Evolutionary conservation across 1,140 invertebrate species (phyloP).

Genomic region (Drosophila pandora): DNA sequence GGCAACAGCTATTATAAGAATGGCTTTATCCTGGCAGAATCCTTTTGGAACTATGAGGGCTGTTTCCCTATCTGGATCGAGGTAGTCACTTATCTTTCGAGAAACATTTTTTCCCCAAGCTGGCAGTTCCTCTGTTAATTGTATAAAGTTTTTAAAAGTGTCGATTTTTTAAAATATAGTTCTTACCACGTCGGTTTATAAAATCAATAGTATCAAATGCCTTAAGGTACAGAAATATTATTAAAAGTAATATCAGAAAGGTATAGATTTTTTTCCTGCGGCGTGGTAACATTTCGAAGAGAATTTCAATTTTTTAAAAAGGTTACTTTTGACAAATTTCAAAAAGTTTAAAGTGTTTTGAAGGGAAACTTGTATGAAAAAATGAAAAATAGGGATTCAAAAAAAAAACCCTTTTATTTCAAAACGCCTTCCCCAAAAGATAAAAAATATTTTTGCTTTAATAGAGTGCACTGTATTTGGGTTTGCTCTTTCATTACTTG

Average conservation of each 20-base stretch:
- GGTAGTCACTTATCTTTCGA: not conserved
- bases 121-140: not conserved
- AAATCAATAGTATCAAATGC: not conserved
- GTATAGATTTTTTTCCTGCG: not conserved
- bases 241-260: not conserved
- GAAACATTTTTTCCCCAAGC: not conserved
- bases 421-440: not conserved
- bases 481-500: constrained; percentile 64
- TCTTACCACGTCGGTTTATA: not conserved
- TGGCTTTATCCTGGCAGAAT: not conserved
- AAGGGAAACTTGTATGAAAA: too few species aligned
- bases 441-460: constrained; percentile 23
- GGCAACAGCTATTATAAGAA: not conserved
- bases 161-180: not conserved
- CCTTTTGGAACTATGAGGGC: not conserved
- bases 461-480: constrained; percentile 65
- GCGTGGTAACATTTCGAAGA: not conserved
- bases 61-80: not conserved
- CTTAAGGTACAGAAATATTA: not conserved
- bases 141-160: too few species aligned
- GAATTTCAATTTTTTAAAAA: not conserved
- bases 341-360: not conserved
- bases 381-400: too few species aligned
- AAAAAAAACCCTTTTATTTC: not conserved
- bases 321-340: too few species aligned